Evolutionary conservation across 2,797 vertebrate species (phyloP), one percentile per base, ranked within the genome.

Genomic region (Bovichtus variegatus): DNA sequence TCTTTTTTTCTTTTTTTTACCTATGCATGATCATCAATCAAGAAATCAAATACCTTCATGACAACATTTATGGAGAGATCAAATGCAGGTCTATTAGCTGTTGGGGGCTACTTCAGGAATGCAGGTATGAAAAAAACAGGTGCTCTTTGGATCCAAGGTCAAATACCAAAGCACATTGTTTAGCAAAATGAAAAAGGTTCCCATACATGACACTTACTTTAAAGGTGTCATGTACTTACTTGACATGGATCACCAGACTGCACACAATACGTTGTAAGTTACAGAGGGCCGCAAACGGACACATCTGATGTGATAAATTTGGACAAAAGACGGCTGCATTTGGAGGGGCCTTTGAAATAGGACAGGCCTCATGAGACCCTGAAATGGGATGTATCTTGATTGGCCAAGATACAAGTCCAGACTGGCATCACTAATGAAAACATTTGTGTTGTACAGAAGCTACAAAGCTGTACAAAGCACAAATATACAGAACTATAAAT

Each of bases 401-500:
- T 74, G 41, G 34, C 27, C 2, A 3, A 27, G 0, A 75, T n/a
- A 34, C 19, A 3, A 57, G 80, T 60, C 69, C 31, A 16, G 23
- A 25, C 49, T 78, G 74, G 65, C 6, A 55, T 43, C 34, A 18
- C 16, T 59, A 3, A 6, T 69, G 41, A 77, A 47, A 61, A 41
- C 57, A 51, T 29, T 44, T 46, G 36, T 61, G 50, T 50, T 46
- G 29, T 43, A 69, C n/a, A 50, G 6, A 54, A 53, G 29, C 40
- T 73, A 49, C 63, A 27, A 3, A 19, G 31, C n/a, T n/a, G 40
- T 50, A 29, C 21, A 71, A 41, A 75, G 54, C 55, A 66, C 25
- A 41, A 66, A 63, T 31, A 59, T 47, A 76, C 16, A 69, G 58
- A 4, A 18, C 47, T 59, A 41, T 63, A 59, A 57, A 54, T 9